Evolutionary conservation across 2,797 vertebrate genomes (phyloP).

Genomic region (Acrossocheilus wenchowensis): DNA sequence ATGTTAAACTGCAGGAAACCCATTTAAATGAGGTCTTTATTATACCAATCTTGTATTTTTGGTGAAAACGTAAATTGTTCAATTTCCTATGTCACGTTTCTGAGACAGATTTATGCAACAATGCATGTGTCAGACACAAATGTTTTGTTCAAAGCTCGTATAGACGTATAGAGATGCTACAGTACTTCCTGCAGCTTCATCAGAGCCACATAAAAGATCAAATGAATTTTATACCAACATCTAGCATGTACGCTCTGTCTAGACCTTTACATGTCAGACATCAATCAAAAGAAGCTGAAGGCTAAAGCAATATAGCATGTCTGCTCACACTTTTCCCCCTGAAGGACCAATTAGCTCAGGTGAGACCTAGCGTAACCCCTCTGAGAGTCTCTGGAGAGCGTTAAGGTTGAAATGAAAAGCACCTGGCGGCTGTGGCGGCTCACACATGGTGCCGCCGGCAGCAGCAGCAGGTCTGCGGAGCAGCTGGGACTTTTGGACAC

Average conservation of each 20-base stretch:
- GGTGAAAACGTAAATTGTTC: neutral
- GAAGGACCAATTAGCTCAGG: slow-evolving; percentile 59
- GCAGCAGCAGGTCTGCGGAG: slow-evolving; percentile 20
- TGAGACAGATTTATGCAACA: neutral
- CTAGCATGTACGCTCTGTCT: slow-evolving; percentile 14
- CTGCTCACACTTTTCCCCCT: slow-evolving; percentile 40
- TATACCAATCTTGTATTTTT: neutral
- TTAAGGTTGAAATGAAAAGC: slow-evolving; percentile 49
- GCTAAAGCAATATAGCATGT: slow-evolving; percentile 20
- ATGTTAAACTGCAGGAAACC: neutral
- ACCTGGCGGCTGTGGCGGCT: slow-evolving; percentile 40
- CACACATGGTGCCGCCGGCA: slow-evolving; percentile 19
- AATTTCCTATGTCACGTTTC: neutral
- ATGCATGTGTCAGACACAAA: neutral
- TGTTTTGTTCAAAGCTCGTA: slow-evolving; percentile 6
- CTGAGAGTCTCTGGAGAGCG: slow-evolving; percentile 29
- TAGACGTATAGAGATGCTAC: neutral
- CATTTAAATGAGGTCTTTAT: neutral
- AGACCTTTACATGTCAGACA: slow-evolving; percentile 7
- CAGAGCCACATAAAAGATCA: slow-evolving; percentile 7
- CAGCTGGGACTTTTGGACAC: slow-evolving; percentile 29
- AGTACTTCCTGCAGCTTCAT: neutral
- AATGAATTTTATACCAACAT: neutral
- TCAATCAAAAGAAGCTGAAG: slow-evolving; percentile 31
- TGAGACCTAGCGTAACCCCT: slow-evolving; percentile 51